Evolutionary conservation across 1,140 invertebrate genomes (phyloP).

Genomic region (Diorhabda sublineata): DNA sequence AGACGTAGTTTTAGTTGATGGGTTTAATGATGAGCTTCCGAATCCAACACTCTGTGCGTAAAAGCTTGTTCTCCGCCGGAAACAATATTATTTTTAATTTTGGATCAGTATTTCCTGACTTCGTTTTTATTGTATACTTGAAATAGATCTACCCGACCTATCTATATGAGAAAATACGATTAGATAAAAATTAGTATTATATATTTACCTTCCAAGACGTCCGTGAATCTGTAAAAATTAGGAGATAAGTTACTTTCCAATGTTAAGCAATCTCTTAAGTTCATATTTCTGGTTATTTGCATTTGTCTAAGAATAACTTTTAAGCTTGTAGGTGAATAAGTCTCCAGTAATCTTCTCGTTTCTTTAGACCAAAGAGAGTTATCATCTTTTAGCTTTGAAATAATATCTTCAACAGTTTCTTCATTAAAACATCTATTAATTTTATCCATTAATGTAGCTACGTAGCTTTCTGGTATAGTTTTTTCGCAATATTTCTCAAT

Average conservation of each 20-base stretch:
- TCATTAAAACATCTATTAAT: conserved; percentile 77
- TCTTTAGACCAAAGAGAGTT: conserved; percentile 71
- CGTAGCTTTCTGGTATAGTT: conserved; percentile 44
- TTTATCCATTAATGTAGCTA: conserved; percentile 65
- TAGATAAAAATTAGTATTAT: not conserved
- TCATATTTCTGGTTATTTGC: conserved; percentile 64
- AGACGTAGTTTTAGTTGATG: too few species aligned
- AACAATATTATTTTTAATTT: not conserved
- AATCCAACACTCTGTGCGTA: not conserved
- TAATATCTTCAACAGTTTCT: conserved; percentile 73
- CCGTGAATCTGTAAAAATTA: not conserved
- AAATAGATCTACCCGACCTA: not conserved
- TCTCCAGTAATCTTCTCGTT: conserved; percentile 58
- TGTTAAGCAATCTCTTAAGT: conserved; percentile 74
- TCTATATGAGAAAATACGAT: not conserved
- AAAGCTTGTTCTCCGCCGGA: not conserved
- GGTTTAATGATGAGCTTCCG: not conserved
- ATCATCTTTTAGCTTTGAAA: conserved; percentile 66
- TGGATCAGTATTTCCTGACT: too few species aligned
- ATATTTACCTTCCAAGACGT: conserved; percentile 4
- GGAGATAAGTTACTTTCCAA: conserved; percentile 55
- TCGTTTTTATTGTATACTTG: not conserved
- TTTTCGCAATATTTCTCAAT: conserved; percentile 55
- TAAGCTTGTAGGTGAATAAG: conserved; percentile 87
- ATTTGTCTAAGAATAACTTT: conserved; percentile 80